Conservation (phyloP, 2,888 invertebrate species). For the Halocaridina rubra region DNA sequence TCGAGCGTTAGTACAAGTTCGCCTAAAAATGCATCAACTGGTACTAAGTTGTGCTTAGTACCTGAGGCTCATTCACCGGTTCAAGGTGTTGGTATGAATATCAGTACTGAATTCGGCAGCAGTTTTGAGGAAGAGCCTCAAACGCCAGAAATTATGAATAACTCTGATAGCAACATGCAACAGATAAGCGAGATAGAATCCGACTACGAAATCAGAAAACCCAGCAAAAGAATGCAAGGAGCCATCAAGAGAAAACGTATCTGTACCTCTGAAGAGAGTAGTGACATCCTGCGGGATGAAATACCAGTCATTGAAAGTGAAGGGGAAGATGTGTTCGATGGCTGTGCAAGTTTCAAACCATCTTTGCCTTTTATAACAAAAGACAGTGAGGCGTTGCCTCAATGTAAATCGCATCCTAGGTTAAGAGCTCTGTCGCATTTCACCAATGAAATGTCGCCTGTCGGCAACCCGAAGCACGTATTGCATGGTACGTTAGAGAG, state of each 20-base stretch:
- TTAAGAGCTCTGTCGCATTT: conserved; percentile 44
- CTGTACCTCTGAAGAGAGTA: conserved; percentile 17
- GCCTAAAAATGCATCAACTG: conserved; percentile 7
- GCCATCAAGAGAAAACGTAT: background rate
- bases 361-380: background rate
- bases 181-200: background rate
- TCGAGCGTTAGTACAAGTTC: conserved; percentile 36
- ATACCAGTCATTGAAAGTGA: background rate
- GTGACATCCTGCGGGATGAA: conserved; percentile 19
- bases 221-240: background rate
- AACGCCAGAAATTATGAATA: background rate
- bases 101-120: background rate
- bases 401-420: conserved; percentile 20
- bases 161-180: background rate
- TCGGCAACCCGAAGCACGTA: background rate
- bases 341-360: background rate
- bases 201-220: too few species aligned
- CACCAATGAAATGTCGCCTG: conserved; percentile 57
- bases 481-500: background rate
- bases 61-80: conserved; percentile 19
- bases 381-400: background rate
- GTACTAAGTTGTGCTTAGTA: background rate
- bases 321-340: background rate
- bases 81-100: background rate
- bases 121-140: background rate